Evolutionary conservation across 2,797 vertebrate species (phyloP).

Genomic region (Mormyrus hasselquistii): DNA sequence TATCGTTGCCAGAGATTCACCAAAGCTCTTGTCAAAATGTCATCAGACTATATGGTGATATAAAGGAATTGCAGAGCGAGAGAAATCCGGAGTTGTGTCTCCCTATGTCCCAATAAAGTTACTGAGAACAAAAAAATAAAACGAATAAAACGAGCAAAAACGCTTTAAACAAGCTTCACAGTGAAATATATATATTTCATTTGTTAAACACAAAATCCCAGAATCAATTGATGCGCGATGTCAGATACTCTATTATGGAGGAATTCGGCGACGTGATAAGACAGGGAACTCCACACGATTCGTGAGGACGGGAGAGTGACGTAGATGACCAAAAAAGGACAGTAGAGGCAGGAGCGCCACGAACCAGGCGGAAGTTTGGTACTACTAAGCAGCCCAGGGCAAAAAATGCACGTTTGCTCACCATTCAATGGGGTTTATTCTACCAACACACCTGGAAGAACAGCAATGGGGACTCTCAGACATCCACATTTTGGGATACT

Average conservation of each 20-base stretch:
- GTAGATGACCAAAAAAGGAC: slow-evolving; percentile 82
- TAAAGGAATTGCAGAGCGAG: background rate
- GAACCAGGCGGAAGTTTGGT: background rate
- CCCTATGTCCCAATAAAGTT: slow-evolving; percentile 12
- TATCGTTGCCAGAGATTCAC: background rate
- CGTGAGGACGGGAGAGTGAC: slow-evolving; percentile 54
- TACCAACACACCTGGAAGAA: background rate
- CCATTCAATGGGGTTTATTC: background rate
- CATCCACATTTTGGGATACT: background rate
- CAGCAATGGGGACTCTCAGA: background rate
- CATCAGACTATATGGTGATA: background rate
- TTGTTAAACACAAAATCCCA: background rate
- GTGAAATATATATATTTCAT: background rate
- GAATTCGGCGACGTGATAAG: slow-evolving; percentile 58
- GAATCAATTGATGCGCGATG: background rate
- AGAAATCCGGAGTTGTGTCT: slow-evolving; percentile 5
- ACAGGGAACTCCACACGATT: slow-evolving; percentile 60
- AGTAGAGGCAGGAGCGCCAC: slow-evolving; percentile 43
- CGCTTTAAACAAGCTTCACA: background rate
- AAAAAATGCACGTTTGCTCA: background rate
- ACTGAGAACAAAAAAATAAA: background rate
- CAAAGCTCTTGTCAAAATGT: background rate
- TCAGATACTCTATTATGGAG: slow-evolving; percentile 36
- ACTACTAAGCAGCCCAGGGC: background rate
- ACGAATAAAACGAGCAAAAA: background rate